These are phyloP conservation scores for Toxotes chatareus DNA, from an alignment of 2,113 vertebrate genomes.

Conservation along the genomic window DNA sequence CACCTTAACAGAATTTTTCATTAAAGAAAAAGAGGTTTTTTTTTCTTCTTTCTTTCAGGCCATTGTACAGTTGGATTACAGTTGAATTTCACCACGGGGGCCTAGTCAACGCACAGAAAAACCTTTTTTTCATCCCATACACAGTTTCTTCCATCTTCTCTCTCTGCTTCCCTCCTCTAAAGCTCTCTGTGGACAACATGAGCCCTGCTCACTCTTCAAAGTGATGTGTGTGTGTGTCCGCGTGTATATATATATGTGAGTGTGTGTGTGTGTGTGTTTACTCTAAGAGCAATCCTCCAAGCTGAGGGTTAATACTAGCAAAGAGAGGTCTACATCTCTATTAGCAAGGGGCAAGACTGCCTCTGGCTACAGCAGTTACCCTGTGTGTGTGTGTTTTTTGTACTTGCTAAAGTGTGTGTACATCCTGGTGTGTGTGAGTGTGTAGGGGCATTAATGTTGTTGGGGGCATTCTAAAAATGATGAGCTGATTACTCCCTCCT, in stretches of 20 bases:
- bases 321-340: conserved; percentile 47
- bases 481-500: conserved; percentile 60
- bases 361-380: conserved; percentile 22
- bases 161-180: not conserved
- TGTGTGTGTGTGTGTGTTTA: conserved; percentile 22
- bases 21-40: not conserved
- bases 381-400: conserved; percentile 14
- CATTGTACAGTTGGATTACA: conserved; percentile 19
- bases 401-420: conserved; percentile 8
- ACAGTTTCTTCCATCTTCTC: conserved; percentile 13
- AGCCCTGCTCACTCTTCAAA: conserved; percentile 9
- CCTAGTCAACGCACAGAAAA: not conserved
- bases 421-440: not conserved
- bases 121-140: not conserved
- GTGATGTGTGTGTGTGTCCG: conserved; percentile 7
- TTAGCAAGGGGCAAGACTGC: conserved; percentile 41
- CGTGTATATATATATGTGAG: not conserved
- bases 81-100: conserved; percentile 7
- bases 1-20: not conserved
- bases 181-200: conserved; percentile 12
- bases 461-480: conserved; percentile 56
- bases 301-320: conserved; percentile 52
- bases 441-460: conserved; percentile 26
- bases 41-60: not conserved
- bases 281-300: conserved; percentile 37